Evolutionary conservation across 1,140 invertebrate genomes (phyloP).

Genomic region (Pogonus chalceus): DNA sequence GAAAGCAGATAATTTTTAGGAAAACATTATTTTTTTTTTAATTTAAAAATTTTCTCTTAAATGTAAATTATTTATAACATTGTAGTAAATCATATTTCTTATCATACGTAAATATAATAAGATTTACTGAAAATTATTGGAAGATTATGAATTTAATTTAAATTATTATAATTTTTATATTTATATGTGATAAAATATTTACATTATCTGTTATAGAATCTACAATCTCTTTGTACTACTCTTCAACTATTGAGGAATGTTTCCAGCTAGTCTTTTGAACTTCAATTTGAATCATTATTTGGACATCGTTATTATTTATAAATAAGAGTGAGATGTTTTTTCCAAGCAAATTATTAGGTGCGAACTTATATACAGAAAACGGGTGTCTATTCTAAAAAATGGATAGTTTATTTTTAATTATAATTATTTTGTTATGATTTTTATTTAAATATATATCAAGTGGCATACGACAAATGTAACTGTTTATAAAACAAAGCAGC

Average conservation of each 20-base stretch:
- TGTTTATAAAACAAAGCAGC: too few species aligned
- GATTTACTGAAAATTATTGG: too few species aligned
- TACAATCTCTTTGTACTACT: background rate
- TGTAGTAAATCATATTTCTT: too few species aligned
- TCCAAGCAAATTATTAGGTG: background rate
- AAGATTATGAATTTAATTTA: too few species aligned
- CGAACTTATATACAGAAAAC: slow-evolving; percentile 6
- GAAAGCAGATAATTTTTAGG: too few species aligned
- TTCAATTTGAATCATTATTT: slow-evolving; percentile 1
- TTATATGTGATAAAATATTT: background rate
- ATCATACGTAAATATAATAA: too few species aligned
- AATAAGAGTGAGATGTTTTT: slow-evolving; percentile 2
- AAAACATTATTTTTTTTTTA: too few species aligned
- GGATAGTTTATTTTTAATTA: background rate
- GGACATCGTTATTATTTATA: slow-evolving; percentile 3
- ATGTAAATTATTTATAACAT: too few species aligned
- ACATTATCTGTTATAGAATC: background rate
- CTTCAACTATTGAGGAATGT: background rate
- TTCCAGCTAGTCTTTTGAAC: slow-evolving; percentile 1
- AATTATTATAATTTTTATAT: too few species aligned
- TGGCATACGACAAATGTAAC: background rate
- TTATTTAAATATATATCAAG: too few species aligned
- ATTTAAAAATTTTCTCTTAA: too few species aligned
- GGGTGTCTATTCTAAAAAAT: slow-evolving; percentile 1
- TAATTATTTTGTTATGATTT: too few species aligned